Evolutionary conservation across 2,888 invertebrate species (phyloP).

Genomic region (Lasius platythorax): DNA sequence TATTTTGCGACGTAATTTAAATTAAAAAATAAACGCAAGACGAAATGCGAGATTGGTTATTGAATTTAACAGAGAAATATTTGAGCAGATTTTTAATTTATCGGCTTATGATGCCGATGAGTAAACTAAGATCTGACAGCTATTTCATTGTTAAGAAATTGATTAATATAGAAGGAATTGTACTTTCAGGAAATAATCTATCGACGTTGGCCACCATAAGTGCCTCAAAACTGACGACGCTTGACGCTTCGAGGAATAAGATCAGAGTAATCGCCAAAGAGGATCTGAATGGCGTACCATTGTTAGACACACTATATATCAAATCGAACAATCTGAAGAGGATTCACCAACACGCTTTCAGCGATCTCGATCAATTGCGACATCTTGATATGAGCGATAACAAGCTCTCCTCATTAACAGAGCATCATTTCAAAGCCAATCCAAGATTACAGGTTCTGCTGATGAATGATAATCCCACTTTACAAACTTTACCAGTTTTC

Average conservation of each 20-base stretch:
- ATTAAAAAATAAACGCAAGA: neutral
- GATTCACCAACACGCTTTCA: slow-evolving; percentile 91
- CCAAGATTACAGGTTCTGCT: slow-evolving; percentile 90
- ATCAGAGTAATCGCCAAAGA: slow-evolving; percentile 90
- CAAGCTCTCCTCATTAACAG: slow-evolving; percentile 89
- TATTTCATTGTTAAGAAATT: neutral
- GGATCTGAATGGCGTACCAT: slow-evolving; percentile 89
- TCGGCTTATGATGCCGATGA: neutral
- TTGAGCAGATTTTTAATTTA: neutral
- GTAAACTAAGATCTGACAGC: neutral
- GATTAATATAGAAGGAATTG: neutral
- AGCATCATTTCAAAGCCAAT: slow-evolving; percentile 90
- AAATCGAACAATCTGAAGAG: slow-evolving; percentile 90
- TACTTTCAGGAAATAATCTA: slow-evolving; percentile 88
- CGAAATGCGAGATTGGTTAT: neutral
- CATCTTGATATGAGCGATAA: slow-evolving; percentile 92
- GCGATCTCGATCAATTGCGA: slow-evolving; percentile 89
- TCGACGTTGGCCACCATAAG: slow-evolving; percentile 89
- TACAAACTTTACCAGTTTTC: slow-evolving; percentile 91
- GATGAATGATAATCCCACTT: slow-evolving; percentile 90
- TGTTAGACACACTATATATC: slow-evolving; percentile 90
- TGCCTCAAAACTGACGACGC: slow-evolving; percentile 89
- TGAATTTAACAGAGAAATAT: slow-evolving; percentile 6
- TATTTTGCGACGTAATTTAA: neutral
- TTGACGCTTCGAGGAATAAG: slow-evolving; percentile 91